Evolutionary conservation across 2,888 invertebrate species (phyloP).

Genomic region (Mantis religiosa): DNA sequence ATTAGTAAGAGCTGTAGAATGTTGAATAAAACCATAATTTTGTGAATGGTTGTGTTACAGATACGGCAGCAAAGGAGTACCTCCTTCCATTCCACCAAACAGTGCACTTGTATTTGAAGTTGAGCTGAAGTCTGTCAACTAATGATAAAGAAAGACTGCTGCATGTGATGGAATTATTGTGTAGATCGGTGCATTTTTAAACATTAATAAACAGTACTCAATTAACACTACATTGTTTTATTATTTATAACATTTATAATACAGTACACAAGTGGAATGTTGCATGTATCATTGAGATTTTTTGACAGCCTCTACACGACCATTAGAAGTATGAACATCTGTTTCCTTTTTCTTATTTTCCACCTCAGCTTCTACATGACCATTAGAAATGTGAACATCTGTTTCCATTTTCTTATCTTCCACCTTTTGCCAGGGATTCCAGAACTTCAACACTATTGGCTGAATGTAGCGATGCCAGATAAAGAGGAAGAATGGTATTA

Average conservation of each 20-base stretch:
- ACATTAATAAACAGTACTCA: background rate
- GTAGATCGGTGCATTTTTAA: background rate
- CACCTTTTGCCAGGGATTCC: constrained; percentile 72
- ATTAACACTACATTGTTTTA: background rate
- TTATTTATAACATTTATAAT: background rate
- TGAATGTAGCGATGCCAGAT: constrained; percentile 83
- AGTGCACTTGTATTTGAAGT: constrained; percentile 85
- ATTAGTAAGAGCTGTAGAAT: too few species aligned
- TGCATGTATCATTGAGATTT: background rate
- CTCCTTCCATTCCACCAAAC: constrained; percentile 84
- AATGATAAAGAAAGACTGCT: background rate
- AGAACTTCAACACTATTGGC: constrained; percentile 72
- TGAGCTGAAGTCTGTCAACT: constrained; percentile 60
- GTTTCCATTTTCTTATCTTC: constrained; percentile 33
- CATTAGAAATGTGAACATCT: too few species aligned
- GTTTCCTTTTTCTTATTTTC: constrained; percentile 33
- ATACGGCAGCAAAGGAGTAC: constrained; percentile 71
- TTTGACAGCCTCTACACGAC: background rate
- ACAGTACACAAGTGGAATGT: background rate
- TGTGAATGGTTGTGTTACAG: background rate
- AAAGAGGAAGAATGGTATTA: constrained; percentile 75
- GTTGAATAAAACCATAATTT: too few species aligned
- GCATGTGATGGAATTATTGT: background rate
- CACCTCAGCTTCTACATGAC: constrained; percentile 38
- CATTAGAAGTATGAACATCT: too few species aligned